Base-by-base conservation (phyloP, 2,888 invertebrate species). In the Sphaerophoria taeniata region DNA sequence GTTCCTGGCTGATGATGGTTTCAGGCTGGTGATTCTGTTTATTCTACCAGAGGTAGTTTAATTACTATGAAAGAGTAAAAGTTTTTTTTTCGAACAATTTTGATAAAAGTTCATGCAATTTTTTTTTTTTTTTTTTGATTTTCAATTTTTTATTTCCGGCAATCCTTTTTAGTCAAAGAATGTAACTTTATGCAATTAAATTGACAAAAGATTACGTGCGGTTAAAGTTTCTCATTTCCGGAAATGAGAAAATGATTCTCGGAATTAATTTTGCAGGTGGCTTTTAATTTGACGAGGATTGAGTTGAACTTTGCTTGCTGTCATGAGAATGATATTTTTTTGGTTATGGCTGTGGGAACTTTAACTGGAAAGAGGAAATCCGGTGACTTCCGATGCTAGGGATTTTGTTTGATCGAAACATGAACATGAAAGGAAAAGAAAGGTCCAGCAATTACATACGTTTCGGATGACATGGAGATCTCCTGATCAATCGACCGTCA, bases 31-130 rank as follows among this genome's bases (percentile, higher is more conserved):
- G 34, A 60, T 43, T 60, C 39, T 24, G 16, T 60, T 60, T 43
- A 60, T 43, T 39, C 39, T 39, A 43, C 43, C 43, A 60, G 60
- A 60, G 60, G 11, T 39, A 60, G 60, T 60, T 60, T 60, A 60
- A 60, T 60, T 60, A 43, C 39, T 24, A 39, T 60, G 39, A 24
- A 43, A 60, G 43, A 43, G 60, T 60, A 39, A 24, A 60, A 39
- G 43, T 43, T 60, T 60, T 43, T 60, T 24, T 24, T 24, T 24
- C 2, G 24, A 24, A 43, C 60, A 60, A 60, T 60, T 60, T 43
- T 43, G 24, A 60, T 43, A 60, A 60, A 24, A 43, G 39, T 60
- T 60, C 12, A 6, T 39, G 60, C 16, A 58, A 58, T 24, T 9
- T 11, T 16, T 9, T 24, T 7, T 3, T 36, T 58, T 3, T 58